Base-by-base conservation (phyloP, 2,888 invertebrate species). In the Pollenia angustigena region DNA sequence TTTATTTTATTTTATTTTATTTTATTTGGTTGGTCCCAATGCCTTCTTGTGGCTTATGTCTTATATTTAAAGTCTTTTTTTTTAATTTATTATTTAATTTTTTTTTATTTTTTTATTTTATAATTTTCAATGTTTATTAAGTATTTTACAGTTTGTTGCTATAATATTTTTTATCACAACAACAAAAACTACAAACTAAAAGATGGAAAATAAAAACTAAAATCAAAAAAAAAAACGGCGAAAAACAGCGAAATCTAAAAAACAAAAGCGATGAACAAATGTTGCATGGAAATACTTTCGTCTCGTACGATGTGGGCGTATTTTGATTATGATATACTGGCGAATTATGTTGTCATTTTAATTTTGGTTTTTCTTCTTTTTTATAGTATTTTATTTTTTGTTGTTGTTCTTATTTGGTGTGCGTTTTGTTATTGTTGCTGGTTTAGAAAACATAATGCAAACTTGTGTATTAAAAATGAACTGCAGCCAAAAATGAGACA, bases 311-410 rank as follows among this genome's bases (percentile, higher is more conserved):
- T 74, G 89, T 89, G 88, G 89, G 89, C 89, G 89, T 89, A 84
- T 87, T 88, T 88, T 89, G 89, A 89, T 89, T 89, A 90, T 90
- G 90, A 90, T 90, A 89, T 89, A 90, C 90, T 89, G 90, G 90
- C 90, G 90, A 90, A 90, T 90, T 90, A 90, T 90, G 90, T 90
- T 90, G 90, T 90, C 90, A 90, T 88, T 88, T 88, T 86, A 85
- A 88, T 82, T 87, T 88, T 87, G 56, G 75, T 60, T 81, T 68
- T 64, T 12, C 52, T 54, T 60, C 18, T 81, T 64, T 52, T 64
- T 60, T 32, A 54, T 68, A 42, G 12, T 78, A 76, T 76, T 81
- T 69, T 64, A 10, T 42, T 56, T 68, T 6, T 32, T 81, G 62
- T 58, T 76, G 66, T 82, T 64, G 68, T 84, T 50, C 74, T 58